phyloP scores from a whole-genome alignment of 2,888 invertebrate genomes.

The Gastrophysa polygoni region DNA sequence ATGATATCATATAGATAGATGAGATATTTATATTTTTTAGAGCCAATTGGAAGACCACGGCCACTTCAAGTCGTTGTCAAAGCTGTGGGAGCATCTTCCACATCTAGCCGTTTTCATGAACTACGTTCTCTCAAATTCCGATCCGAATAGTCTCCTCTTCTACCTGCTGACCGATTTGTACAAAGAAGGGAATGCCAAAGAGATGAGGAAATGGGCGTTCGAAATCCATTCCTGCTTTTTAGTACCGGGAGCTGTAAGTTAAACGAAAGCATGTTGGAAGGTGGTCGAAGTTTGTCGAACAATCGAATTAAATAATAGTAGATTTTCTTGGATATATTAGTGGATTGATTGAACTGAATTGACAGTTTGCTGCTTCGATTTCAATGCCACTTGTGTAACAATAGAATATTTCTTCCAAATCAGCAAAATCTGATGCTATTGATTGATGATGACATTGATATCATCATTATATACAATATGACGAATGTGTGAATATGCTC shows the following conservation, averaged over 20 bases:
- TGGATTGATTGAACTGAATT: no score
- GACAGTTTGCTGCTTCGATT: no score
- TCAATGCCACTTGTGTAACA: no score
- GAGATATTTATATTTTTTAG: slow-evolving; percentile 58
- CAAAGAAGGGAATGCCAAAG: slow-evolving; percentile 82
- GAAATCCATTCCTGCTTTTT: slow-evolving; percentile 97
- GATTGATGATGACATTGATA: no score
- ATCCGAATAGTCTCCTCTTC: slow-evolving; percentile 70
- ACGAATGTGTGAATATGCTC: no score
- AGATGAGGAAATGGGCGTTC: slow-evolving; percentile 98
- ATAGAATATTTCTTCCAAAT: no score
- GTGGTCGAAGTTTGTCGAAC: no score
- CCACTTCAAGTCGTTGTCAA: slow-evolving; percentile 84
- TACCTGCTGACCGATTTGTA: slow-evolving; percentile 92
- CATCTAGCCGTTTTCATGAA: slow-evolving; percentile 95
- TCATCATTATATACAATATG: no score
- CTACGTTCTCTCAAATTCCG: slow-evolving; percentile 83
- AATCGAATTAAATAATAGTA: no score
- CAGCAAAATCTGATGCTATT: no score
- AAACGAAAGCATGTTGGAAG: not conserved
- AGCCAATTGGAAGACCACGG: slow-evolving; percentile 82
- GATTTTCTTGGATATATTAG: no score
- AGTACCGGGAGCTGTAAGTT: slow-evolving; percentile 82
- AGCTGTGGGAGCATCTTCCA: slow-evolving; percentile 84
- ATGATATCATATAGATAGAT: no score